Percentiles rank a stretch among this genome's conserved stretches.
Conservation (phyloP, 2,888 invertebrate species). For the Machimus atricapillus region DNA sequence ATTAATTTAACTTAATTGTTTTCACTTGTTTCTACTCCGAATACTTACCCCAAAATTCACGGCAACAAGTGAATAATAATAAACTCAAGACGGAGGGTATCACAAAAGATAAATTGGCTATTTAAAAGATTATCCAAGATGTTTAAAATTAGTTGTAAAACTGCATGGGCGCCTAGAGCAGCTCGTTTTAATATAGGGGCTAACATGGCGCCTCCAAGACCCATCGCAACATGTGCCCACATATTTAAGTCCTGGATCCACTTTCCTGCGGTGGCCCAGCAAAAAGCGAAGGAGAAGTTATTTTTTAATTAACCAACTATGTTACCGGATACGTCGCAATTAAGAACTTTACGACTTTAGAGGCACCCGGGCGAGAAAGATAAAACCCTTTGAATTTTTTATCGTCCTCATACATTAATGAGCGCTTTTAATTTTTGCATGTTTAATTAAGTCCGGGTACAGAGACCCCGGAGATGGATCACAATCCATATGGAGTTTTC, state of each 20-base stretch:
- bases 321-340: not conserved
- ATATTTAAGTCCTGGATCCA: not conserved
- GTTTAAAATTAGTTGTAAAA: not conserved
- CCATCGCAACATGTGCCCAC: not conserved
- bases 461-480: not conserved
- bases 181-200: not conserved
- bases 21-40: not conserved
- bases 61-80: not conserved
- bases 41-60: not conserved
- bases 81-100: not conserved
- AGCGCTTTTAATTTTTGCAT: slow-evolving; percentile 16
- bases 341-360: not conserved
- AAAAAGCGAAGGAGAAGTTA: not conserved
- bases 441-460: slow-evolving; percentile 1
- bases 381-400: slow-evolving; percentile 10
- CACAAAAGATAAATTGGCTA: not conserved
- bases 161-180: not conserved
- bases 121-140: not conserved
- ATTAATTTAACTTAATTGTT: not conserved
- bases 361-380: not conserved
- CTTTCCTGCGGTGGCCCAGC: not conserved
- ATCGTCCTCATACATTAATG: not conserved
- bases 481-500: not conserved
- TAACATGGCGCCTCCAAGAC: not conserved
- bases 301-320: not conserved